phyloP scores from a whole-genome alignment of 1,140 invertebrate species.

The Episyrphus balteatus region DNA sequence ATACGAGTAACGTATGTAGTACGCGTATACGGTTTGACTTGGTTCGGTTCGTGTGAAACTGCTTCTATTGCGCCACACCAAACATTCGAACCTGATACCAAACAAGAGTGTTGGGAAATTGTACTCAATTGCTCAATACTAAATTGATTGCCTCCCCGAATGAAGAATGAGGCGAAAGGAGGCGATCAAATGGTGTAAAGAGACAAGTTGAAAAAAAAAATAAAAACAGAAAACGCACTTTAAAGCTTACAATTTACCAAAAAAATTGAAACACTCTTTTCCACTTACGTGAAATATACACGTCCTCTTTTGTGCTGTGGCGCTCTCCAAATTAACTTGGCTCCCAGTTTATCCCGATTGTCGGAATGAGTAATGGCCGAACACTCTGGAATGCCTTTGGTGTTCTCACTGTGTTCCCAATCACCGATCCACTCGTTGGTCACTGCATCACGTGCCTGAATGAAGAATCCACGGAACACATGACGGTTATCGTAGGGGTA shows the following conservation, averaged over 20 bases:
- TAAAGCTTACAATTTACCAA: not conserved
- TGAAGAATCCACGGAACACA: slow-evolving; percentile 63
- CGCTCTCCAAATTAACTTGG: slow-evolving; percentile 62
- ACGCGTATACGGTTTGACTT: no score
- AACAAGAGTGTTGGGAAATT: no score
- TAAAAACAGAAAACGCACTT: not conserved
- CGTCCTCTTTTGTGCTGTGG: slow-evolving; percentile 50
- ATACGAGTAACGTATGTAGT: no score
- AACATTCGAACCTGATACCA: no score
- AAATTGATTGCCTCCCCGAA: not conserved
- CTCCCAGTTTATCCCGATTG: slow-evolving; percentile 58
- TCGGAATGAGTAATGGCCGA: slow-evolving; percentile 68
- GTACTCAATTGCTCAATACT: not conserved
- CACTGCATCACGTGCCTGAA: slow-evolving; percentile 61
- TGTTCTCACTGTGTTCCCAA: slow-evolving; percentile 57
- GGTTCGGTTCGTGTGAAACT: no score
- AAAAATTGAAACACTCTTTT: not conserved
- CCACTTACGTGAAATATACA: slow-evolving; percentile 69
- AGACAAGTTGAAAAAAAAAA: not conserved
- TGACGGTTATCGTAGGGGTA: slow-evolving; percentile 31
- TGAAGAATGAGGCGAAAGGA: not conserved
- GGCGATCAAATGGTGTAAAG: no score
- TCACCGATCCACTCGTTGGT: slow-evolving; percentile 60
- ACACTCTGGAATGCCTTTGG: slow-evolving; percentile 62
- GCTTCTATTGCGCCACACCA: no score